phyloP scores from a whole-genome alignment of 2,888 invertebrate species.

The Silvanus unidentatus region DNA sequence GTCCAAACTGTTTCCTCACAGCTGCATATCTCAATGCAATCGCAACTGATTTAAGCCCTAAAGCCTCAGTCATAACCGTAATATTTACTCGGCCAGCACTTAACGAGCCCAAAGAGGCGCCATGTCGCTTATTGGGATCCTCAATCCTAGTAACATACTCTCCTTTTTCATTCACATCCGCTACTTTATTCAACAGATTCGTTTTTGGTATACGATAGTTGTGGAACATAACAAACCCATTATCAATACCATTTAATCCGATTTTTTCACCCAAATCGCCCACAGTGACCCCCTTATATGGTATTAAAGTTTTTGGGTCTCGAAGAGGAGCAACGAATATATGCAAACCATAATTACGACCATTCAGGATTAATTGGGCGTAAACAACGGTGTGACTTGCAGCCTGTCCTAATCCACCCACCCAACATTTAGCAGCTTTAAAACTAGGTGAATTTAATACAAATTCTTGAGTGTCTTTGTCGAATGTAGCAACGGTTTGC shows the following conservation, averaged over 20 bases:
- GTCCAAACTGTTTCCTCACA: constrained; percentile 83
- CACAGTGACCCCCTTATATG: constrained; percentile 73
- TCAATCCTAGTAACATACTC: constrained; percentile 73
- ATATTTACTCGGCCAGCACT: constrained; percentile 81
- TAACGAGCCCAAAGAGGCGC: constrained; percentile 75
- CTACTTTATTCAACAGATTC: constrained; percentile 75
- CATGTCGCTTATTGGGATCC: constrained; percentile 78
- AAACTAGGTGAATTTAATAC: constrained; percentile 69
- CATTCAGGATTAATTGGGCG: constrained; percentile 79
- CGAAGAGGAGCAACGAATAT: constrained; percentile 83
- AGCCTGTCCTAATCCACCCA: constrained; percentile 70
- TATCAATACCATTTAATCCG: constrained; percentile 87
- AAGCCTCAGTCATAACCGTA: constrained; percentile 54
- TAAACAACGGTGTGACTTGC: constrained; percentile 85
- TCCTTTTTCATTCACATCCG: constrained; percentile 80
- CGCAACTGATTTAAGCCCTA: constrained; percentile 66
- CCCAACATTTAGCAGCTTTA: constrained; percentile 81
- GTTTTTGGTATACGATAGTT: constrained; percentile 75
- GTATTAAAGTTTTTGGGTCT: constrained; percentile 63
- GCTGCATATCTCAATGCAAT: constrained; percentile 86
- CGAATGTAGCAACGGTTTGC: constrained; percentile 79
- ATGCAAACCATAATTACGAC: constrained; percentile 76
- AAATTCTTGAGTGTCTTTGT: constrained; percentile 64
- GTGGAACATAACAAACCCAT: constrained; percentile 82
- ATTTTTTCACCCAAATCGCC: constrained; percentile 93